Evolutionary conservation across 2,113 vertebrate species (phyloP), one percentile per base, ranked within the genome.

Genomic region (Colossoma macropomum): DNA sequence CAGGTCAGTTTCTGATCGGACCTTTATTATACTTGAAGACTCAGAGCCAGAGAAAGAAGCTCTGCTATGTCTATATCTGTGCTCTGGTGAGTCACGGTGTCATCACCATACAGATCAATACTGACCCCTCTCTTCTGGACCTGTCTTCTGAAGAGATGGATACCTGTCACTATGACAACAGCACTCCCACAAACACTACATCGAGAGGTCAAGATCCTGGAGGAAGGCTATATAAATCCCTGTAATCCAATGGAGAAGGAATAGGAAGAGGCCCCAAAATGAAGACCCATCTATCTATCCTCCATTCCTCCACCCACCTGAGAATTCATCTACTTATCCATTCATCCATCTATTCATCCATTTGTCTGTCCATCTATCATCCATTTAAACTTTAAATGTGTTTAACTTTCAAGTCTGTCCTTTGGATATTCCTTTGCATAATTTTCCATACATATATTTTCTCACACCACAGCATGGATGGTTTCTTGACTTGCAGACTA

Each of bases 161-260:
- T 23, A 83, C 32, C 65, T 68, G 41, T 82, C 73, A 82, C 81
- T 77, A 77, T 62, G 81, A 70, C 74, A 83, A 77, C 73, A 28
- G 62, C 48, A 56, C 28, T 19, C 28, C 54, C 28, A 54, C 48
- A 66, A 80, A 13, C 48, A 34, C 23, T 60, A 30, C 54, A 4
- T 27, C 13, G 13, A n/a, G 28, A 76, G 74, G 74, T 76, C 74
- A 60, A 34, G 34, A 62, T 76, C 54, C 21, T 25, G 32, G 74
- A 76, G 54, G 32, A 60, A 28, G 54, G 21, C 12, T 32, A 19
- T 34, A 76, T 34, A 59, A 62, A 56, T 62, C 23, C 54, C 32
- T 27, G 56, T 38, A 76, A 60, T 60, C 54, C 8, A 17, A 32
- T 11, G 12, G 16, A 74, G 3, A 54, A 41, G 27, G 32, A 76